Evolutionary conservation across 1,140 invertebrate species (phyloP), one percentile per base, ranked within the genome.

Genomic region (Micrasema longulum): DNA sequence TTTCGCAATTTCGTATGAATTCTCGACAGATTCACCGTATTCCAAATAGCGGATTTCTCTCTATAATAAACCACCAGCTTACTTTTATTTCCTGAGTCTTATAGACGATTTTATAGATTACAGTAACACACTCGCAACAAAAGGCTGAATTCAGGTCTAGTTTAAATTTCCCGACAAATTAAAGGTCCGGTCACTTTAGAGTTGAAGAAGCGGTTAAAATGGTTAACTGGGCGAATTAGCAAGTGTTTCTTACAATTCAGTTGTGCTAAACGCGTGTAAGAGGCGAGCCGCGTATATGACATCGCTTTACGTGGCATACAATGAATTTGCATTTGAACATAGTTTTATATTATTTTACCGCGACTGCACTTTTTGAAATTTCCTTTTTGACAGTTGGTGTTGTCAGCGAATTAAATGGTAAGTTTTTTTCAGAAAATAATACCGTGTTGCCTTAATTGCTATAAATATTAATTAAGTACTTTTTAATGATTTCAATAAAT

Each of bases 341-440:
- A 31, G 7, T 31, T 31, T 2, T 4, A 4, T 31, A 31, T 31
- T 31, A 31, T 7, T 31, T 31, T 31, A 31, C 18, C 14, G 14
- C 14, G 14, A 48, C 14, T 10, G 20, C 31, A 14, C 0, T 60
- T 9, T 41, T 60, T 2, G 7, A 31, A 31, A 31, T 31, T 4
- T 2, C 6, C 11, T 22, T 5, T 41, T 41, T 43, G 55, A 38
- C 55, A 60, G 35, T n/a, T 4, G 22, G 55, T 60, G 55, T 60
- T 60, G 55, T 22, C 55, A 60, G 55, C 16, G 55, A 38, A 23
- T 18, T 18, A 22, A 41, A 60, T 18, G 55, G 55, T 60, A 60
- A 55, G 12, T 55, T 31, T 55, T 14, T 5, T 5, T 47, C 14
- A 14, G 6, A 47, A 5, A 47, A 47, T 9, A 36, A 12, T 55